Evolutionary conservation across 2,113 vertebrate species (phyloP), one percentile per base, ranked within the genome.

Genomic region (Gnathonemus echidnorhynchus): DNA sequence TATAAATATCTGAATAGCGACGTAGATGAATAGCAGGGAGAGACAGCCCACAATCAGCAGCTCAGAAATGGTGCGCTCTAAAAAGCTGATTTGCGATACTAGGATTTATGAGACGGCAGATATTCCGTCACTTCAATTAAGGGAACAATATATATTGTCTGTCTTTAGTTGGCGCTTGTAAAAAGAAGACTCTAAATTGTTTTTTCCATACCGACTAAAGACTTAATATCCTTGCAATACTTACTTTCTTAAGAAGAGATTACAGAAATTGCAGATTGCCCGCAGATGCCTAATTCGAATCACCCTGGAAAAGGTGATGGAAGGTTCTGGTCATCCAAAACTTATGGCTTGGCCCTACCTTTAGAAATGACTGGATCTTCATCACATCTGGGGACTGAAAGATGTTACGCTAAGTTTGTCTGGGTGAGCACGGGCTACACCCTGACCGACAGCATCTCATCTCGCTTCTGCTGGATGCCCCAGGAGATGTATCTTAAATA

Each of bases 211-310:
- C 13, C 9, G 17, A 45, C 35, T 45, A 66, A 87, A 87, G 46
- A 50, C 27, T 45, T 66, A 88, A 62, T 88, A 88, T 88, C 53
- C 87, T 85, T 39, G 35, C 74, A 80, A 19, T 80, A 80, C 74
- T 80, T 48, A 85, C 83, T 48, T 85, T 46, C 45, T 85, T n/a
- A 85, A 85, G 80, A 48, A 9, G 19, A 46, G 83, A 85, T 85
- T 85, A 85, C 21, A 85, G 45, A 45, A 48, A 5, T 85, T 83
- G 42, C 39, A 42, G 39, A 21, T 48, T 42, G 24, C 15, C 83
- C 11, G 8, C 19, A 85, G 83, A 85, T 85, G 3, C 24, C 83
- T 45, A 46, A 24, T 48, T 85, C 19, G 19, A 85, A 19, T n/a
- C 45, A 48, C 35, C 24, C 19, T 46, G 21, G 19, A 48, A n/a